Base-by-base conservation (phyloP, 35 echinoderm and acorn worm species). In the Amphiura filiformis region DNA sequence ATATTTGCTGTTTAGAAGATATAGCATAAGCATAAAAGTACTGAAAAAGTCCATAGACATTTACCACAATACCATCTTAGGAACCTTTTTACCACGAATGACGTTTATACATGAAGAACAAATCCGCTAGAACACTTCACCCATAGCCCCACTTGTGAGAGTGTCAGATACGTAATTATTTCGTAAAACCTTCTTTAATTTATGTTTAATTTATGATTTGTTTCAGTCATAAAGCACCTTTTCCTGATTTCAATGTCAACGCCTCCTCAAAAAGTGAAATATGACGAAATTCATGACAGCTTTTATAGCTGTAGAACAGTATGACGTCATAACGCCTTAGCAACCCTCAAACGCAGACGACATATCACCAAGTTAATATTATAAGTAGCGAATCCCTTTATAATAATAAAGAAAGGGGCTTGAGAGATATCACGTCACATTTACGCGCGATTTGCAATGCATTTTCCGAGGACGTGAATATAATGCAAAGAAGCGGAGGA, bases 241-340 rank as follows among this genome's bases (percentile, higher is more conserved):
- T 70, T 70, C 61, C 61, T 47, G 17, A 47, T 47, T 47, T 17
- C 17, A 47, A 47, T 47, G 41, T 9, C 17, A 47, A 47, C 5
- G 4, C n/a, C n/a, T 9, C 41, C 4, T 9, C 17, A 47, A 47
- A 47, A 47, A 47, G 41, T 47, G 41, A 70, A n/a, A 4, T 11
- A 70, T 70, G 61, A 70, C 61, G 61, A 70, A 70, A 15, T 30
- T 70, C 17, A 70, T 70, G 61, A 70, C 61, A 70, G 61, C 61
- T 70, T 30, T 70, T 70, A 70, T n/a, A 70, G 61, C 28, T 11
- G 61, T 30, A 26, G 61, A 13, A n/a, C 26, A 70, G 1, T 4
- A 70, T 70, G 61, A 70, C 61, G 61, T 70, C 61, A 70, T 70
- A 70, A 70, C 28, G 61, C 61, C n/a, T 70, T 70, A 70, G 61